Conservation (phyloP, 2,113 vertebrate genomes). For the Sylvilagus bachmani region DNA sequence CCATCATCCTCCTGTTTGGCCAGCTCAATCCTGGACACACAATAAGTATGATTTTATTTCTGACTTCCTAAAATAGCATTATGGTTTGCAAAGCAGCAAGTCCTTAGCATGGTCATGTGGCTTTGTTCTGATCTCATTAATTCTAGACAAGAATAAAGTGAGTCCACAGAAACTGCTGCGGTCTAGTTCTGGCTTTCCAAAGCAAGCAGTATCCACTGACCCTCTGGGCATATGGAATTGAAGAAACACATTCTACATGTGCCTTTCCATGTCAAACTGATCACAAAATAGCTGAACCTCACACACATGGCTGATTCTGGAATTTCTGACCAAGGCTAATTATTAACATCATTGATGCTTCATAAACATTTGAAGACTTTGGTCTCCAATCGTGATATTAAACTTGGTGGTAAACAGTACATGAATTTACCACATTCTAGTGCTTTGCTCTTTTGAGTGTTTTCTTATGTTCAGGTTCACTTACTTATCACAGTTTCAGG, state of each 20-base stretch:
- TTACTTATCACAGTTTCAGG: neutral
- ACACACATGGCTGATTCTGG: neutral
- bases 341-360: constrained; percentile 15
- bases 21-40: neutral
- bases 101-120: constrained; percentile 34
- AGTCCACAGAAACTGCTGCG: constrained; percentile 56
- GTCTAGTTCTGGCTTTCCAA: constrained; percentile 22
- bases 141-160: constrained; percentile 60
- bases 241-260: neutral
- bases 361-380: neutral
- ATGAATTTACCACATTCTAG: neutral
- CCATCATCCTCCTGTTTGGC: neutral
- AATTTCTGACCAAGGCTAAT: constrained; percentile 25
- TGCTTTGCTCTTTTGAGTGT: neutral
- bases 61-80: neutral
- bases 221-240: constrained; percentile 23
- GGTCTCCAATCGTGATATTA: neutral
- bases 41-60: constrained; percentile 36
- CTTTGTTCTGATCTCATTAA: constrained; percentile 66
- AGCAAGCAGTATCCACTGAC: neutral
- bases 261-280: neutral
- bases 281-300: neutral
- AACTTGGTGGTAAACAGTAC: neutral
- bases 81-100: constrained; percentile 20
- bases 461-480: neutral